Conservation (phyloP, 2,797 vertebrate species). For the Myotis myotis region DNA sequence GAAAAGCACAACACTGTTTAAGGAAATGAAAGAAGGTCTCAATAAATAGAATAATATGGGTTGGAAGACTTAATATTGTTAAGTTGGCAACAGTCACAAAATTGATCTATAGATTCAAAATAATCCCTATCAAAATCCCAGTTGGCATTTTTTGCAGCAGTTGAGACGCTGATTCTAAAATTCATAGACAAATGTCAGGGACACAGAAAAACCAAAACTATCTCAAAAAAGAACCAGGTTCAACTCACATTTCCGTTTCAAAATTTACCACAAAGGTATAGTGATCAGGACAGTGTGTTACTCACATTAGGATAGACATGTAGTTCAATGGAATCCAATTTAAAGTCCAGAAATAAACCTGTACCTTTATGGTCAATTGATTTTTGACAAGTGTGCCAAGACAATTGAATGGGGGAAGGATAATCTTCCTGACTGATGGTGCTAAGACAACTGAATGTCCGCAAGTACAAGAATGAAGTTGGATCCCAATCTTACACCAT, state of each 20-base stretch:
- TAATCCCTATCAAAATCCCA: background rate
- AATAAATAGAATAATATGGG: too few species aligned
- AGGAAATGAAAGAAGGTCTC: background rate
- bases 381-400: background rate
- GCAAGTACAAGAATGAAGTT: background rate
- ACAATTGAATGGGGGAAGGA: background rate
- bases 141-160: background rate
- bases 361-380: background rate
- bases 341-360: conserved; percentile 4
- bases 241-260: conserved; percentile 12
- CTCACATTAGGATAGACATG: background rate
- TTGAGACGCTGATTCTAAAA: conserved; percentile 31
- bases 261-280: background rate
- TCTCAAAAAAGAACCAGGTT: conserved; percentile 27
- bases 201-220: background rate
- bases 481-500: background rate
- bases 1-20: background rate
- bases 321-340: background rate
- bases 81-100: too few species aligned
- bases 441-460: background rate
- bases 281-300: background rate
- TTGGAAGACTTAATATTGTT: too few species aligned
- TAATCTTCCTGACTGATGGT: background rate
- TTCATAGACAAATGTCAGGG: background rate
- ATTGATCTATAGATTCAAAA: too few species aligned